Evolutionary conservation across 2,113 vertebrate genomes (phyloP).

Genomic region (Abramis brama): DNA sequence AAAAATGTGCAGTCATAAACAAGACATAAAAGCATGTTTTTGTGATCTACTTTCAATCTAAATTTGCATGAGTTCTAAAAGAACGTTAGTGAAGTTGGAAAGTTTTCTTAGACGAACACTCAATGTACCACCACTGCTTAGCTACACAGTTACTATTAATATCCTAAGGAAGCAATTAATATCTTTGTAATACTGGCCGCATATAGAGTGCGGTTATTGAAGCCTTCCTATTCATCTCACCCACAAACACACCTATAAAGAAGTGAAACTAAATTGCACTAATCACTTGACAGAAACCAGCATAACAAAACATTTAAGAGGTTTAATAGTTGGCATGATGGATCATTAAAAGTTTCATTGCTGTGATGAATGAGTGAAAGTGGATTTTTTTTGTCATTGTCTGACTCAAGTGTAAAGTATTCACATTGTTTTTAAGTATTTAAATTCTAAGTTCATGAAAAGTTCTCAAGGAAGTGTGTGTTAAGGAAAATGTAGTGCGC

Average conservation of each 20-base stretch:
- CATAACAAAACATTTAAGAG: not conserved
- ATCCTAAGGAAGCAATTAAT: not conserved
- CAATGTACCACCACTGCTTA: not conserved
- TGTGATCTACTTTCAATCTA: conserved; percentile 5
- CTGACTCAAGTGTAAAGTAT: not conserved
- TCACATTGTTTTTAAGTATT: not conserved
- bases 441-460: not conserved
- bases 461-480: not conserved
- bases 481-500: conserved; percentile 28
- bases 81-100: not conserved
- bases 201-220: conserved; percentile 32
- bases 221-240: conserved; percentile 33
- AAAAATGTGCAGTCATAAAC: not conserved
- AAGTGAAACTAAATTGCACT: conserved; percentile 1
- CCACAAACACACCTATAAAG: conserved; percentile 38
- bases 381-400: not conserved
- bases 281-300: not conserved
- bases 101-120: not conserved
- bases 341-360: not conserved
- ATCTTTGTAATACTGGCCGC: conserved; percentile 13
- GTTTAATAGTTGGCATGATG: not conserved
- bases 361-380: not conserved
- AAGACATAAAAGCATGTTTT: not conserved
- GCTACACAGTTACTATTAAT: conserved; percentile 9
- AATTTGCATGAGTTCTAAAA: not conserved